Evolutionary conservation across 2,113 vertebrate genomes (phyloP).

Genomic region (Pteronura brasiliensis): DNA sequence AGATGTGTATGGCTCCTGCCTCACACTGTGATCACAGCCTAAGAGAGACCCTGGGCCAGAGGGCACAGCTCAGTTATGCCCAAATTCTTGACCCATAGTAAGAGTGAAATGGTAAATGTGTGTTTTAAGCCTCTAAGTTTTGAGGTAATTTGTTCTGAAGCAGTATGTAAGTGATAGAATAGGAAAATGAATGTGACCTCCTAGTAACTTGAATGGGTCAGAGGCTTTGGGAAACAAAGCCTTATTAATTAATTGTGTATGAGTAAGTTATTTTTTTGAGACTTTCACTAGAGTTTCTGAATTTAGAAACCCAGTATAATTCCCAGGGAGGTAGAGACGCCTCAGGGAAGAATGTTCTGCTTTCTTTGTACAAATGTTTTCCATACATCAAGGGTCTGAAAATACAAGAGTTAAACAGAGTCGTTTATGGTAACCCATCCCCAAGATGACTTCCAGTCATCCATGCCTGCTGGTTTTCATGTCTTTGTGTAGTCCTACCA

Average conservation of each 20-base stretch:
- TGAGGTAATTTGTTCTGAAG: not conserved
- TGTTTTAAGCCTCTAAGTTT: not conserved
- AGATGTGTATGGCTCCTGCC: not conserved
- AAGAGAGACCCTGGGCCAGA: not conserved
- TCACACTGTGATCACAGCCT: too few relatives aligned
- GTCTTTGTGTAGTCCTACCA: too few relatives aligned
- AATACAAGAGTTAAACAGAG: not conserved
- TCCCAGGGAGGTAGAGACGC: not conserved
- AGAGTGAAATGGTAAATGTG: not conserved
- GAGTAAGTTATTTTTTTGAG: not conserved
- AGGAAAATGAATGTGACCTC: not conserved
- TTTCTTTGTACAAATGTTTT: not conserved
- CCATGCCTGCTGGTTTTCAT: not conserved
- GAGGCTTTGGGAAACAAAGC: not conserved
- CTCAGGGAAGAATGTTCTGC: not conserved
- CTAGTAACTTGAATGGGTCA: not conserved
- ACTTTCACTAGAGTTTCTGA: not conserved
- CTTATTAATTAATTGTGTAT: not conserved
- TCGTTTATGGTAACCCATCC: not conserved
- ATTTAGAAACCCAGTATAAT: not conserved
- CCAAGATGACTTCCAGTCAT: not conserved
- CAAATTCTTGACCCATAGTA: not conserved
- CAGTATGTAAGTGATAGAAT: not conserved
- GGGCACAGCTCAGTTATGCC: not conserved
- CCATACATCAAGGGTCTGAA: not conserved